Evolutionary conservation across 2,113 vertebrate genomes (phyloP).

Genomic region (Sander lucioperca): DNA sequence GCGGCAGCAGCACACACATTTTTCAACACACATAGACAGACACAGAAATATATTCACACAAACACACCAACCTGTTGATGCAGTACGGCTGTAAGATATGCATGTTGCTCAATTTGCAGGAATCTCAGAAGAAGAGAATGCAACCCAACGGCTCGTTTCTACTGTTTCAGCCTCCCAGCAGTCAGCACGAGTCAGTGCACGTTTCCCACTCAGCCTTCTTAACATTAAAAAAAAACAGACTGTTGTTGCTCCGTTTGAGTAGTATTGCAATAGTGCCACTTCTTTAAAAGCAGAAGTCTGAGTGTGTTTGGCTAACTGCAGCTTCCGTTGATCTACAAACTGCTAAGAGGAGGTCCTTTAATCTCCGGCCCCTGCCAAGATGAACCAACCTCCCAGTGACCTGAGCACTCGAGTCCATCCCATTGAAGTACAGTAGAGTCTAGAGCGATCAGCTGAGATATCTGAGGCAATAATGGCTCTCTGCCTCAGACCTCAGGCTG

Average conservation of each 20-base stretch:
- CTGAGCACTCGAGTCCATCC: background rate
- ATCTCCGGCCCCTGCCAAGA: background rate
- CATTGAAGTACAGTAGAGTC: background rate
- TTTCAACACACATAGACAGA: background rate
- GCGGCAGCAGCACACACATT: background rate
- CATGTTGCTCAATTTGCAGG: conserved; percentile 64
- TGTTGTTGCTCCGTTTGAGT: background rate
- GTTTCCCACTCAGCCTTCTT: conserved; percentile 14
- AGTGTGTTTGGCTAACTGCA: background rate
- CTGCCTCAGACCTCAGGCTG: conserved; percentile 55
- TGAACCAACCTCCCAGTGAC: conserved; percentile 15
- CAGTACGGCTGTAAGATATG: conserved; percentile 80
- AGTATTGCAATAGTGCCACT: background rate
- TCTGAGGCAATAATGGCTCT: conserved; percentile 11
- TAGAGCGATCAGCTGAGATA: conserved; percentile 17
- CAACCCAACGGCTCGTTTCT: background rate
- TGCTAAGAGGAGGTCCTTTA: conserved; percentile 6
- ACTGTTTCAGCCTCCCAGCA: conserved; percentile 31
- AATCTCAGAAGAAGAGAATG: background rate
- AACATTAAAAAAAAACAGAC: background rate
- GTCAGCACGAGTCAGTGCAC: background rate
- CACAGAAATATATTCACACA: background rate
- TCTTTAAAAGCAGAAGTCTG: background rate
- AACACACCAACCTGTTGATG: conserved; percentile 82
- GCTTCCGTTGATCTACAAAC: conserved; percentile 5